Evolutionary conservation across 2,888 invertebrate genomes (phyloP).

Genomic region (Drosophila recens): DNA sequence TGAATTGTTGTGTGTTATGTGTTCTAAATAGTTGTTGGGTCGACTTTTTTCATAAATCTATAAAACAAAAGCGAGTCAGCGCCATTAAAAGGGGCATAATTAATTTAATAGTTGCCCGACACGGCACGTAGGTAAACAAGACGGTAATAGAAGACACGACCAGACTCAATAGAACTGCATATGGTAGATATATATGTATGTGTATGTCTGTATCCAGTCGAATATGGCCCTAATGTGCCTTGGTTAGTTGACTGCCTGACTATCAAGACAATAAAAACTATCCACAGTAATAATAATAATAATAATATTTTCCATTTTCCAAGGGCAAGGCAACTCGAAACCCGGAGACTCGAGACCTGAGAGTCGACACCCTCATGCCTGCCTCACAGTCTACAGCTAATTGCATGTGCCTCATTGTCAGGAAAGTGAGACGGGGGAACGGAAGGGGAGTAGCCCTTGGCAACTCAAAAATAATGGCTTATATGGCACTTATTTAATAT

Average conservation of each 20-base stretch:
- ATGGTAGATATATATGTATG: constrained; percentile 7
- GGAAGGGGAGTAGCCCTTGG: constrained; percentile 25
- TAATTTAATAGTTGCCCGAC: constrained; percentile 70
- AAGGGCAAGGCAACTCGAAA: constrained; percentile 55
- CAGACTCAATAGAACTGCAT: constrained; percentile 25
- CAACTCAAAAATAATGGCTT: constrained; percentile 44
- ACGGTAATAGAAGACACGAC: constrained; percentile 16
- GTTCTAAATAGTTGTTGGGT: constrained; percentile 22
- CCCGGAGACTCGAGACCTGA: too few species aligned
- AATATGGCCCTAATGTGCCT: constrained; percentile 45
- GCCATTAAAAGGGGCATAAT: constrained; percentile 66
- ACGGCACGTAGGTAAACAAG: constrained; percentile 61
- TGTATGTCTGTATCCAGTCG: constrained; percentile 1
- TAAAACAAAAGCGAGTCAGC: constrained; percentile 46
- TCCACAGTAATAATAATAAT: constrained; percentile 42
- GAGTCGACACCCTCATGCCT: constrained; percentile 10
- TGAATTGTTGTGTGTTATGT: constrained; percentile 1
- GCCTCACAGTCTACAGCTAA: constrained; percentile 44
- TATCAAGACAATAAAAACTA: constrained; percentile 65
- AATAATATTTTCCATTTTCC: constrained; percentile 63
- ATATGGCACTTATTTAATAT: constrained; percentile 47
- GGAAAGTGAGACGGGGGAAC: background rate
- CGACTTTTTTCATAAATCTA: constrained; percentile 58
- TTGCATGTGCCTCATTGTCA: constrained; percentile 45
- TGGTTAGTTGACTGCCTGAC: constrained; percentile 28